phyloP scores from a whole-genome alignment of 2,888 invertebrate genomes.

The Drosophila diplacantha region DNA sequence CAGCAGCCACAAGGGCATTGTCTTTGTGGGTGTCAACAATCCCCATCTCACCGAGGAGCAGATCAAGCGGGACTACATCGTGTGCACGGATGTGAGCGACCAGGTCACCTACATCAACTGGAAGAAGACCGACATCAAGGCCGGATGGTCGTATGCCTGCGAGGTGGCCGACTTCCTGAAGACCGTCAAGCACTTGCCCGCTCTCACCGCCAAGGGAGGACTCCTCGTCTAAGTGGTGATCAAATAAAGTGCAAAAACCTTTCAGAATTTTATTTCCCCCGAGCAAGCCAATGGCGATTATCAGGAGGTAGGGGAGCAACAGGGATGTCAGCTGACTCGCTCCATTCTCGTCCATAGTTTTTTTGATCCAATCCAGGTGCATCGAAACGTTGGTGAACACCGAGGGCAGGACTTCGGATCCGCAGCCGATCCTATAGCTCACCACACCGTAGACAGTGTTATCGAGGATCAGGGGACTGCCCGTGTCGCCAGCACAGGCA shows the following conservation, averaged over 20 bases:
- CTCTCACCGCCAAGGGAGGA: constrained; percentile 63
- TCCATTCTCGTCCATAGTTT: not conserved
- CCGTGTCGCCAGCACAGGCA: constrained; percentile 60
- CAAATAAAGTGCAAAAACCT: constrained; percentile 19
- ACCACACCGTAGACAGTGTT: constrained; percentile 50
- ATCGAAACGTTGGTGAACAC: constrained; percentile 53
- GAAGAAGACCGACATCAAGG: constrained; percentile 66
- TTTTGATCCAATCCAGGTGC: constrained; percentile 45
- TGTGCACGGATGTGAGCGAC: constrained; percentile 72
- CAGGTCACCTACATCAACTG: constrained; percentile 71
- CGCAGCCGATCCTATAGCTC: constrained; percentile 48
- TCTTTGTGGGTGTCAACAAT: constrained; percentile 79
- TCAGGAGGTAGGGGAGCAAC: not conserved
- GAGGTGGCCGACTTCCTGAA: constrained; percentile 67
- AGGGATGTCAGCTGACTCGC: not conserved
- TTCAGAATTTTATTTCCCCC: constrained; percentile 20
- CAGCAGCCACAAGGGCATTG: constrained; percentile 78
- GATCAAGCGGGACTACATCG: constrained; percentile 68
- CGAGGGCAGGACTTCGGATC: constrained; percentile 33
- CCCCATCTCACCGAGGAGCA: constrained; percentile 73
- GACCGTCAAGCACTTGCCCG: constrained; percentile 66
- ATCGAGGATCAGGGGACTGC: constrained; percentile 44
- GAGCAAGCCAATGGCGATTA: not conserved
- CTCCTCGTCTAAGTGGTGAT: constrained; percentile 58
- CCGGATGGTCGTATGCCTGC: constrained; percentile 75